Base-by-base conservation (phyloP, 30 jellyfish, hydroid and myxozoan genomes). In the Hydractinia echinata region DNA sequence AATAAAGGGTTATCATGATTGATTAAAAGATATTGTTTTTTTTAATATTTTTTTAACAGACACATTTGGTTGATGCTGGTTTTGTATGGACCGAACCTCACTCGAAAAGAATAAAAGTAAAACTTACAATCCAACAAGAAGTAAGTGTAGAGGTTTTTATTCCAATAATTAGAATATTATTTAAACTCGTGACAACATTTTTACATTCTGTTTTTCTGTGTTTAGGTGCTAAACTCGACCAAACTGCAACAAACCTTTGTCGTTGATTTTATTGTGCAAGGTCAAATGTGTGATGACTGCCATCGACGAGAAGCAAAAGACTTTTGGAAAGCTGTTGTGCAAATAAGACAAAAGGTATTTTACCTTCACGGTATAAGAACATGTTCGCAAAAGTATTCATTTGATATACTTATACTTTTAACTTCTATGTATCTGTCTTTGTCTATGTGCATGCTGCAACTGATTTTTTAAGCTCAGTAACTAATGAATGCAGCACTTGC, bases 11-110 rank as follows among this genome's bases (percentile, higher is more conserved):
- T n/a, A n/a, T n/a, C n/a, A n/a, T n/a, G n/a, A n/a, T n/a, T n/a
- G n/a, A n/a, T n/a, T n/a, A n/a, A n/a, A n/a, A n/a, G n/a, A n/a
- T n/a, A n/a, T n/a, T n/a, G n/a, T n/a, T n/a, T n/a, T n/a, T n/a
- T n/a, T n/a, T n/a, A n/a, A n/a, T n/a, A n/a, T n/a, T n/a, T n/a
- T n/a, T n/a, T n/a, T n/a, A n/a, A n/a, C 53, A 89, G 99, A 94
- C 86, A 13, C 96, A 87, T 53, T 85, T 95, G 76, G 66, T 95
- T 5, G 99, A 95, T 89, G 99, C 99, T 53, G 94, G 96, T 8
- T 95, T 95, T 77, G 76, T 95, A 58, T 89, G 97, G 97, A 89
- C 97, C 61, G 99, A 95, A 84, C 97, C 97, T 61, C 99, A 95
- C 76, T 95, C 99, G 11, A 89, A 95, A 72, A 67, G 99, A 67